Evolutionary conservation across 1,140 invertebrate species (phyloP).

Genomic region (Limonius californicus): DNA sequence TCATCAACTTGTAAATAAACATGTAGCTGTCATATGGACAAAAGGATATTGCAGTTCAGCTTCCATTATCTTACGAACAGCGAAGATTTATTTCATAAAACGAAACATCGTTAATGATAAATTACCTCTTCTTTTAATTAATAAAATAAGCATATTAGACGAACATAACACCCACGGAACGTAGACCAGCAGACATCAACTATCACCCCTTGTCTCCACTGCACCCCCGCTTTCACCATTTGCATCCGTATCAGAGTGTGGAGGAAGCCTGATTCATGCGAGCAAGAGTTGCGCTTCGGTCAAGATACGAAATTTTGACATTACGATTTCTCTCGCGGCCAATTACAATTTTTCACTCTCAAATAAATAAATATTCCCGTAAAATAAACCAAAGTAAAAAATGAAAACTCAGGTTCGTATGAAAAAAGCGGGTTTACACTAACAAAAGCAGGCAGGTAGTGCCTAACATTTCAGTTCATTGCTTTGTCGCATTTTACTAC

Average conservation of each 20-base stretch:
- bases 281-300: background rate
- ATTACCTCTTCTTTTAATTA: slow-evolving; percentile 1
- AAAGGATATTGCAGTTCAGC: background rate
- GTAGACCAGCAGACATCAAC: slow-evolving; percentile 1
- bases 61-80: background rate
- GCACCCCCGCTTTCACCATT: background rate
- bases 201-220: background rate
- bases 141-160: slow-evolving; percentile 3
- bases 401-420: too few species aligned
- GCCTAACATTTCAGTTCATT: too few species aligned
- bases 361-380: too few species aligned
- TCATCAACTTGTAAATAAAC: slow-evolving; percentile 14
- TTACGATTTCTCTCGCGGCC: too few species aligned
- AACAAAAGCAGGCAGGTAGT: too few species aligned
- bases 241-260: background rate
- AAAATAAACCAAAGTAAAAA: too few species aligned
- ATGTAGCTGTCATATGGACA: slow-evolving; percentile 10
- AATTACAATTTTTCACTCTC: too few species aligned
- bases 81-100: background rate
- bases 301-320: background rate
- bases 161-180: slow-evolving; percentile 12
- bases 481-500: too few species aligned
- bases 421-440: too few species aligned
- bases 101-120: background rate
- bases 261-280: slow-evolving; percentile 11